Base-by-base conservation (phyloP, 2,113 vertebrate species). In the Cepphus grylle region DNA sequence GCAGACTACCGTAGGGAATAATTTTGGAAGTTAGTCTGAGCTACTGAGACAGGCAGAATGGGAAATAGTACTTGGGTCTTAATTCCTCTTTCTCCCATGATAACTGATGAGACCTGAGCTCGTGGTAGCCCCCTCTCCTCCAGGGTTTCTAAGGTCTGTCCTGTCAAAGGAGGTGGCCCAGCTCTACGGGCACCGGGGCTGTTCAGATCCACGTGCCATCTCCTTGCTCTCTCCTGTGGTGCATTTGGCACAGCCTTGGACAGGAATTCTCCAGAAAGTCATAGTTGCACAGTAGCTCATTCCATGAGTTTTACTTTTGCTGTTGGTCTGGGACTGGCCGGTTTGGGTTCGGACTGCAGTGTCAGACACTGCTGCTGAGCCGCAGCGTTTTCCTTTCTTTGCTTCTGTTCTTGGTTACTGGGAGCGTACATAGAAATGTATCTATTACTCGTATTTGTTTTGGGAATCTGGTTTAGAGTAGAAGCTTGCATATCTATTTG, bases 1-100 rank as follows among this genome's bases (percentile, higher is more conserved):
- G 1, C 66, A n/a, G 43, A 11, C 6, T 5, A 3, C 1, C 0
- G 6, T 3, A 20, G 17, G 1, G 42, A 62, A 4, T 13, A 3
- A 14, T 62, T 92, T 7, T 66, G 81, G 20, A 6, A 26, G 16
- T 36, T 32, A 25, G 45, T n/a, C 72, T 86, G 61, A 77, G 61
- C 27, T 72, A 1, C 29, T 4, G 36, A 45, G 56, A n/a, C n/a
- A 42, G 11, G 5, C 40, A 78, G 43, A 40, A 53, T 4, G 18
- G 86, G 58, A 53, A 27, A 9, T 17, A 20, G 18, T 49, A 6
- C 4, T 11, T 50, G 7, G 30, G 53, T 74, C 71, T 81, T 45
- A 43, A 2, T 55, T 78, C 47, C 30, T 87, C 20, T 21, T 56
- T 59, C 59, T 42, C 8, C 61, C 1, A 3, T 47, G 74, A 4